Evolutionary conservation across 1,140 invertebrate genomes (phyloP).

Genomic region (Chelonus insularis): DNA sequence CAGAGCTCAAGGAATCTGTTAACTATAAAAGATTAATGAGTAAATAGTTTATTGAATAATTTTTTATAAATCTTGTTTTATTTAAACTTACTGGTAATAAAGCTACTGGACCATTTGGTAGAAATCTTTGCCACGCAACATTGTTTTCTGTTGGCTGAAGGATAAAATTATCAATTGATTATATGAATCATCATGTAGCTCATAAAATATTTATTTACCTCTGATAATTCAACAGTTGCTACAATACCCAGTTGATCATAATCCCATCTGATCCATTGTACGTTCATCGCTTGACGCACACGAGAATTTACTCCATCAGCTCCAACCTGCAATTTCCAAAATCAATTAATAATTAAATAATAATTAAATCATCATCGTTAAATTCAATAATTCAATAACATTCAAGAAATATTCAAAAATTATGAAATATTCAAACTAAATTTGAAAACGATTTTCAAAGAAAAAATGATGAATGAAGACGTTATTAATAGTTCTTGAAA

Average conservation of each 20-base stretch:
- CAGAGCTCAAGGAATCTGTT: constrained; percentile 73
- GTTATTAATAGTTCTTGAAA: no score
- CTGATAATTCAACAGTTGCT: constrained; percentile 79
- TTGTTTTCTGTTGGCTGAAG: constrained; percentile 73
- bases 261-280: constrained; percentile 76
- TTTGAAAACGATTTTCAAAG: no score
- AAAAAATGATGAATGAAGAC: no score
- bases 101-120: constrained; percentile 88
- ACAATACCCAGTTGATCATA: constrained; percentile 92
- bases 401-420: no score
- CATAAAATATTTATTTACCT: constrained; percentile 58
- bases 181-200: no score
- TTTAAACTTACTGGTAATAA: constrained; percentile 82
- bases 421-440: no score
- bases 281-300: constrained; percentile 78
- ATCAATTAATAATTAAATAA: constrained; percentile 30
- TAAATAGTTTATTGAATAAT: constrained; percentile 31
- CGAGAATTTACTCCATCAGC: constrained; percentile 91
- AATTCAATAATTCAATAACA: no score
- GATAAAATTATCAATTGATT: constrained; percentile 34
- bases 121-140: constrained; percentile 94
- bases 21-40: constrained; percentile 67
- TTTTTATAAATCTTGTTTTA: no score
- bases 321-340: constrained; percentile 78
- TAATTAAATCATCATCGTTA: no score